phyloP scores from a whole-genome alignment of 2,888 invertebrate species.

The Caradrina clavipalpis region DNA sequence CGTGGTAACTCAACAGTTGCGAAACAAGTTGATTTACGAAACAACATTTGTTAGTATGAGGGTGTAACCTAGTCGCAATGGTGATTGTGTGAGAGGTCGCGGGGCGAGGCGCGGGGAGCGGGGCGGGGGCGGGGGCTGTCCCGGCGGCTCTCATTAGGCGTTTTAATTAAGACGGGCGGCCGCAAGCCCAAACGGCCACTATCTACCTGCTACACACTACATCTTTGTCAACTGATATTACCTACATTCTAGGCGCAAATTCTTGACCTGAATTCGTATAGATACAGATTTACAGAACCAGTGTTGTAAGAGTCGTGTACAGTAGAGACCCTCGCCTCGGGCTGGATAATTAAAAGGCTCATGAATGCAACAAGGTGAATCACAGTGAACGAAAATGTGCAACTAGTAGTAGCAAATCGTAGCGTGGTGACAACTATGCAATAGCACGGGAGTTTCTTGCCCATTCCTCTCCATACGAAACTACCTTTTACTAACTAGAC shows the following conservation, averaged over 20 bases:
- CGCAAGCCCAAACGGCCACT: constrained; percentile 59
- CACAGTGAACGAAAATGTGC: background rate
- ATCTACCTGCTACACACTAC: constrained; percentile 62
- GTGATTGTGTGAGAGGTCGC: constrained; percentile 55
- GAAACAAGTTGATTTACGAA: constrained; percentile 55
- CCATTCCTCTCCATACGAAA: too few species aligned
- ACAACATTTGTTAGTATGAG: constrained; percentile 53
- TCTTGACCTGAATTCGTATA: constrained; percentile 39
- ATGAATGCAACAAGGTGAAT: background rate
- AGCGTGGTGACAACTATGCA: too few species aligned
- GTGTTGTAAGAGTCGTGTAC: background rate
- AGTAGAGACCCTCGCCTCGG: background rate
- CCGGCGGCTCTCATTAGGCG: constrained; percentile 74
- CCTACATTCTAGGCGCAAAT: constrained; percentile 48
- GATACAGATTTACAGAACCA: constrained; percentile 7
- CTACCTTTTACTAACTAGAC: too few species aligned
- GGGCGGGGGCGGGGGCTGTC: constrained; percentile 35
- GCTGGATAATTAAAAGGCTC: background rate
- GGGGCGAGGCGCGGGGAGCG: constrained; percentile 21
- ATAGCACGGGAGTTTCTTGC: too few species aligned
- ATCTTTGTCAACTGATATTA: constrained; percentile 57
- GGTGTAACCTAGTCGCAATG: constrained; percentile 58
- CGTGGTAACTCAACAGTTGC: constrained; percentile 25
- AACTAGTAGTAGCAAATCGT: too few species aligned
- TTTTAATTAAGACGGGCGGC: constrained; percentile 78